Conservation (phyloP, 1,140 invertebrate species). For the Dufourea novaeangliae region DNA sequence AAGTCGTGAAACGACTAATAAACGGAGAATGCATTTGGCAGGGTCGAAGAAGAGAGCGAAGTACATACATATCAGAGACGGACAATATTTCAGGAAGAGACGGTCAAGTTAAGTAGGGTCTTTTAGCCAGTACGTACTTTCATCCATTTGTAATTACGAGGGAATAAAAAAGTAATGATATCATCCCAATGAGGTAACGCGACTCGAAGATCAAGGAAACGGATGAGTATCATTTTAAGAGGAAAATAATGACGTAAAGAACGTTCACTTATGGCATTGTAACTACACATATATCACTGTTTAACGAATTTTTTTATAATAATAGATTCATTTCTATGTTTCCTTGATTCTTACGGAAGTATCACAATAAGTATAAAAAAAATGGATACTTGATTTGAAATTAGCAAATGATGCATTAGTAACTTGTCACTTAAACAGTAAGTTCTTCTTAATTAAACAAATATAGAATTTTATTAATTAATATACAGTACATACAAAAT, state of each 20-base stretch:
- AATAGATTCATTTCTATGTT: too few relatives aligned
- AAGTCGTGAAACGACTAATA: background rate
- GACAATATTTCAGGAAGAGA: background rate
- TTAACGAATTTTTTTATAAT: too few relatives aligned
- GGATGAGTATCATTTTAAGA: background rate
- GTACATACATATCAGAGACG: too few relatives aligned
- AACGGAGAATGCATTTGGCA: background rate
- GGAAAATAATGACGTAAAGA: background rate
- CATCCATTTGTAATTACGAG: background rate
- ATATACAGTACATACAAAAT: too few relatives aligned
- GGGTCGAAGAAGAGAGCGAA: background rate
- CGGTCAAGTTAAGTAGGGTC: slow-evolving; percentile 3
- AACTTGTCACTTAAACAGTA: too few relatives aligned
- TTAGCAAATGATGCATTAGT: too few relatives aligned
- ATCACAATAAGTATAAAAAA: too few relatives aligned
- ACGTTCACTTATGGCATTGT: background rate
- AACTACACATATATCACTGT: background rate
- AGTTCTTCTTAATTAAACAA: too few relatives aligned
- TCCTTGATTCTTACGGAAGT: too few relatives aligned
- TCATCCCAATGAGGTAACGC: background rate
- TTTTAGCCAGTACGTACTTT: slow-evolving; percentile 3
- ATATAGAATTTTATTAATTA: too few relatives aligned
- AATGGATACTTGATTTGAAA: too few relatives aligned
- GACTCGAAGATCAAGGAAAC: slow-evolving; percentile 1
- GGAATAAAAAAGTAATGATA: slow-evolving; percentile 2